phyloP scores from a whole-genome alignment of 2,888 invertebrate species.

The Drosophila cognata region DNA sequence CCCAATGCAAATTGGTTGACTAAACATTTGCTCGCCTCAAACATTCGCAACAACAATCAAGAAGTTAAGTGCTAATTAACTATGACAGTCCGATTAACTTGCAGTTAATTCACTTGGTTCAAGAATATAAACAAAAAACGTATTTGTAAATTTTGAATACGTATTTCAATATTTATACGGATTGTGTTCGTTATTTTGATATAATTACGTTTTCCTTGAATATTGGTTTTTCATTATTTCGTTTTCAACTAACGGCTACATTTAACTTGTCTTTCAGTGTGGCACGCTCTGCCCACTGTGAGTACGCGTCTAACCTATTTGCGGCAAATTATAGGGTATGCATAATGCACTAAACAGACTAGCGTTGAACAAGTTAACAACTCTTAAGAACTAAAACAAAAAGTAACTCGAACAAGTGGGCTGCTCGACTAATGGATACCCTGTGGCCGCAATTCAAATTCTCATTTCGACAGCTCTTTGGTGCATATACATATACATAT shows the following conservation, averaged over 20 bases:
- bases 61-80: slow-evolving; percentile 43
- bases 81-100: slow-evolving; percentile 65
- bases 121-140: not conserved
- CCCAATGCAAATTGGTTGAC: slow-evolving; percentile 30
- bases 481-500: not conserved
- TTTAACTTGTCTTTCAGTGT: slow-evolving; percentile 3
- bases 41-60: slow-evolving; percentile 63
- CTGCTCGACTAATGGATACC: slow-evolving; percentile 22
- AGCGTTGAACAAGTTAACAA: slow-evolving; percentile 17
- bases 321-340: slow-evolving; percentile 33
- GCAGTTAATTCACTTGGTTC: slow-evolving; percentile 56
- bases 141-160: not conserved
- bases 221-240: slow-evolving; percentile 1
- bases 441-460: not conserved
- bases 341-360: not conserved
- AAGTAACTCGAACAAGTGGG: not conserved
- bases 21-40: slow-evolving; percentile 56
- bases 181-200: slow-evolving; percentile 1
- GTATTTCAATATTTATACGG: not conserved
- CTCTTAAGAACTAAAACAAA: slow-evolving; percentile 10
- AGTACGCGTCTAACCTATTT: slow-evolving; percentile 4
- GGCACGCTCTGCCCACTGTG: not conserved
- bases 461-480: not conserved
- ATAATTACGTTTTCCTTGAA: slow-evolving; percentile 1
- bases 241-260: not conserved